Evolutionary conservation across 2,797 vertebrate species (phyloP).

Genomic region (Girardinus metallicus): DNA sequence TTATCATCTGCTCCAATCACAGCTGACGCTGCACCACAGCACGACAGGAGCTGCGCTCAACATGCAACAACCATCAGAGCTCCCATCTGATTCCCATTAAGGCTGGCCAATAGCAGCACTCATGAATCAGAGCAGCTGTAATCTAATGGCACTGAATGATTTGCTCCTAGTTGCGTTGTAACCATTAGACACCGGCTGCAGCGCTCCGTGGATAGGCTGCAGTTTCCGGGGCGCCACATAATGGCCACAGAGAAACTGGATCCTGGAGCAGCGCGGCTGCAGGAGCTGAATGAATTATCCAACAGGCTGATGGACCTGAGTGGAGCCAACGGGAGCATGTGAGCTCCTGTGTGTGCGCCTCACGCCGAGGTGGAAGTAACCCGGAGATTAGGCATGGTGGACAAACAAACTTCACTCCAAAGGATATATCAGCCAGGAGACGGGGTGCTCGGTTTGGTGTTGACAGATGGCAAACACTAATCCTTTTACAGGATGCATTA

Average conservation of each 20-base stretch:
- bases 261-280: constrained; percentile 62
- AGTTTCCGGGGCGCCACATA: constrained; percentile 82
- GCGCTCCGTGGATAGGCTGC: constrained; percentile 66
- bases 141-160: constrained; percentile 84
- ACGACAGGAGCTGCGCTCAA: constrained; percentile 51
- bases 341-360: constrained; percentile 42
- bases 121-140: constrained; percentile 83
- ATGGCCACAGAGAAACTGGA: constrained; percentile 79
- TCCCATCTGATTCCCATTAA: constrained; percentile 74
- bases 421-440: not conserved
- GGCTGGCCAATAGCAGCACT: constrained; percentile 68
- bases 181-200: constrained; percentile 81
- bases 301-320: constrained; percentile 59
- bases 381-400: constrained; percentile 27
- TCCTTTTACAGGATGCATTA: not conserved
- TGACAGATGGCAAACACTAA: not conserved
- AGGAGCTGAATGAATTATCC: constrained; percentile 70
- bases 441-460: not conserved
- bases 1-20: constrained; percentile 68
- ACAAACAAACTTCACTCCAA: constrained; percentile 5
- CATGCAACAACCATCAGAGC: constrained; percentile 71
- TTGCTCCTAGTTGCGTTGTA: constrained; percentile 78
- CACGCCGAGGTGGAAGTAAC: constrained; percentile 43
- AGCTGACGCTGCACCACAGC: constrained; percentile 39
- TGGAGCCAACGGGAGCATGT: constrained; percentile 60